Base-by-base conservation (phyloP, 2,888 invertebrate genomes). In the Ormyrus labotus region DNA sequence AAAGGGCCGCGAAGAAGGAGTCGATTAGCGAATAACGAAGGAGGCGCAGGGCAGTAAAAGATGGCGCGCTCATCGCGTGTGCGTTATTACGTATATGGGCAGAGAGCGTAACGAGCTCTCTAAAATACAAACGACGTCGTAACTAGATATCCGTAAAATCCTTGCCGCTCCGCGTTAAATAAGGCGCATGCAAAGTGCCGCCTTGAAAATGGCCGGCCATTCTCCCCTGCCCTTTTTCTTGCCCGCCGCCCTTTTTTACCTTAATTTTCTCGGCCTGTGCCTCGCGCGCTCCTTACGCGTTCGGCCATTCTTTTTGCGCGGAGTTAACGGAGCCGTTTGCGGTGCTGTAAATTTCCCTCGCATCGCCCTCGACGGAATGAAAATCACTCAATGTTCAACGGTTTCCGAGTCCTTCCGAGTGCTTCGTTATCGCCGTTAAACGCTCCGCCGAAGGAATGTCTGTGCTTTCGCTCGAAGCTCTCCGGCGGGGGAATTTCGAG, bases 41-140 rank as follows among this genome's bases (percentile, higher is more conserved):
- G 19, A 68, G 55, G 55, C 11, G 10, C 53, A 55, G 53, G 55
- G 55, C 45, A 13, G 2, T 34, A 68, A 65, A 68, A 55, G 53
- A 53, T 51, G 19, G 19, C 19, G 70, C 34, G 57, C n/a, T 50
- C 48, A 13, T 68, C 70, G 19, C 13, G 63, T 11, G 53, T 11
- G 53, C 63, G 63, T 73, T 47, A 13, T 5, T 6, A 55, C 50
- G 63, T 67, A 53, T 50, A 48, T 13, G 53, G 45, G 58, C 69
- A 48, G 69, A 82, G 78, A 82, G 78, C 74, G 70, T 69, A 78
- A 74, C 78, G 78, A 82, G 74, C 64, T 74, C 19, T 19, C 74
- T 80, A 74, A 82, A 82, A 75, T 78, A 77, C 80, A 81, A 81
- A 81, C 78, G 82, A 80, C 78, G 71, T 81, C 80, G 82, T 80